These are phyloP conservation scores for Premnoplex brunnescens DNA, from an alignment of 2,797 vertebrate species.

Conservation along the genomic window DNA sequence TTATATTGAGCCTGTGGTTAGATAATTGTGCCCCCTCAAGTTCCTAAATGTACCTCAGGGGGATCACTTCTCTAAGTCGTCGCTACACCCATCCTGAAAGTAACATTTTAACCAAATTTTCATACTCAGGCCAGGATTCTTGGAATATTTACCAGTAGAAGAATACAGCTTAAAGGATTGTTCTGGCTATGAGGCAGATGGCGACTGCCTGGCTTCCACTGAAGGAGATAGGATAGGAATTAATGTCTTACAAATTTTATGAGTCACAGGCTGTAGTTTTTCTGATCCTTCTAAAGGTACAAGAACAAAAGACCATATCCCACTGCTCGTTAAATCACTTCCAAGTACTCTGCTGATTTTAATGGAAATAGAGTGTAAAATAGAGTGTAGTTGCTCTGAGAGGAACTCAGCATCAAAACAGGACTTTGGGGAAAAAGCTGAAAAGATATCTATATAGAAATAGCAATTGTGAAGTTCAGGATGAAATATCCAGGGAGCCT, in stretches of 20 bases:
- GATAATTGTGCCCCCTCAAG: constrained; percentile 10
- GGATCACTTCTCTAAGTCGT: background rate
- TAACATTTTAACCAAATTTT: background rate
- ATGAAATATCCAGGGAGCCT: background rate
- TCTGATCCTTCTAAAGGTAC: background rate
- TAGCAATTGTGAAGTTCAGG: background rate
- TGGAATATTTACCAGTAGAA: background rate
- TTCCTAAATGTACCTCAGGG: background rate
- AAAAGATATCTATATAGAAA: background rate
- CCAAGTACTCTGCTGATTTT: background rate
- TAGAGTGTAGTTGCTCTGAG: background rate
- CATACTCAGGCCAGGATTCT: background rate
- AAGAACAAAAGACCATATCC: background rate
- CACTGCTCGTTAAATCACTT: background rate
- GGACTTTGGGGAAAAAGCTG: background rate
- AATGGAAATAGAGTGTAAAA: background rate
- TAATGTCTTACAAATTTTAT: background rate
- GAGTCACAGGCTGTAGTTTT: background rate
- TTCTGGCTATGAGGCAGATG: background rate
- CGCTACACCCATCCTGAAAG: background rate
- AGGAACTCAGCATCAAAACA: background rate
- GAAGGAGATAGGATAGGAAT: background rate
- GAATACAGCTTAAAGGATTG: background rate
- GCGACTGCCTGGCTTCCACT: background rate
- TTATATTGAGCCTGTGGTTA: background rate